phyloP scores from a whole-genome alignment of 2,113 vertebrate species.

The Microtus pennsylvanicus region DNA sequence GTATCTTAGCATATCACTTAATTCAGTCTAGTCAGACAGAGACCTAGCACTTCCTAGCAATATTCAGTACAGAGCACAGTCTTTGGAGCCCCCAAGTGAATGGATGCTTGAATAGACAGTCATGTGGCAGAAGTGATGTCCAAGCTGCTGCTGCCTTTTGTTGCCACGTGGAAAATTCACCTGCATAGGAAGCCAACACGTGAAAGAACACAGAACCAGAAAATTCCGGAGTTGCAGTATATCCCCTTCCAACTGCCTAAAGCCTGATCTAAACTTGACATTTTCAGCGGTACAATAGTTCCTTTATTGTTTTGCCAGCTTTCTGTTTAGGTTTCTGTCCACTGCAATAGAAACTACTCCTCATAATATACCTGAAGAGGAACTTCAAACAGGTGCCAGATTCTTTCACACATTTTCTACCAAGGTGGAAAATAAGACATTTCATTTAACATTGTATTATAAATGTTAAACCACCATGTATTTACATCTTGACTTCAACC shows the following conservation, averaged over 20 bases:
- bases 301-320: conserved; percentile 21
- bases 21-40: neutral
- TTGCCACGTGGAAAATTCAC: neutral
- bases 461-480: neutral
- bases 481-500: neutral
- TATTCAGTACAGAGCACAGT: neutral
- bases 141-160: neutral
- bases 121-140: neutral
- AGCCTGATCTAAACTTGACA: neutral
- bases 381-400: neutral
- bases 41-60: neutral
- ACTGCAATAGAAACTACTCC: neutral
- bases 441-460: neutral
- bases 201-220: neutral
- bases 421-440: neutral
- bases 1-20: neutral
- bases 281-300: neutral
- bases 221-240: neutral
- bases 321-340: conserved; percentile 30
- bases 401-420: conserved; percentile 18
- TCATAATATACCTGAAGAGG: neutral
- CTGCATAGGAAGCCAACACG: neutral
- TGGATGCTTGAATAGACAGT: rapidly evolving
- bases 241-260: neutral
- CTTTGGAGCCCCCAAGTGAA: neutral